Percentiles rank a stretch among this genome's conserved stretches.
These are phyloP conservation scores for Arremon brunneinucha DNA, from an alignment of 2,797 vertebrate genomes.

Conservation along the genomic window DNA sequence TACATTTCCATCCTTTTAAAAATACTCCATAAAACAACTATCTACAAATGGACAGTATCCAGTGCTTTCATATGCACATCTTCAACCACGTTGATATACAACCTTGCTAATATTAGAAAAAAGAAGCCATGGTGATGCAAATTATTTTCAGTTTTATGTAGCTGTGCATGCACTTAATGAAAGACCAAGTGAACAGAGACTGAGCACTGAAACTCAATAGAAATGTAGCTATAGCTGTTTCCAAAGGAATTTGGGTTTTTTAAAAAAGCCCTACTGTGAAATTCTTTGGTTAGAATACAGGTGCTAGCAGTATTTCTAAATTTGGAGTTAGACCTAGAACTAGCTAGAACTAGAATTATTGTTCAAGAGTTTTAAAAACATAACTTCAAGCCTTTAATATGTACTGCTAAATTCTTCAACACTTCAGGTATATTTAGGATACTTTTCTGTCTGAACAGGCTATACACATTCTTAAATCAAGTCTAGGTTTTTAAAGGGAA, in stretches of 20 bases:
- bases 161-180: not conserved
- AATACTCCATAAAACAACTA: constrained; percentile 44
- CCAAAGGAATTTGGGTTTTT: constrained; percentile 37
- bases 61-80: not conserved
- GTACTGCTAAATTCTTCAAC: not conserved
- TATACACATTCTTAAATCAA: not conserved
- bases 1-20: constrained; percentile 21
- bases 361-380: not conserved
- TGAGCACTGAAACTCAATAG: constrained; percentile 19
- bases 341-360: not conserved
- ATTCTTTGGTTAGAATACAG: constrained; percentile 76
- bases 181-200: not conserved
- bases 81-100: not conserved
- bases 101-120: not conserved
- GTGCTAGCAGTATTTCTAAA: constrained; percentile 45
- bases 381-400: not conserved
- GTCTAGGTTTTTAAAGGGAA: not conserved
- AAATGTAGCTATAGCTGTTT: not conserved
- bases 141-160: constrained; percentile 28
- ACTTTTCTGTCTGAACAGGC: not conserved
- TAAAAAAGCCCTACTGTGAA: constrained; percentile 11
- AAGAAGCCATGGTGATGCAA: not conserved
- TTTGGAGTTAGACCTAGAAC: constrained; percentile 36
- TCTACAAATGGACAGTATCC: constrained; percentile 37
- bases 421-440: not conserved